Evolutionary conservation across 1,140 invertebrate genomes (phyloP), one percentile per base, ranked within the genome.

Genomic region (Drosophila prosaltans): DNA sequence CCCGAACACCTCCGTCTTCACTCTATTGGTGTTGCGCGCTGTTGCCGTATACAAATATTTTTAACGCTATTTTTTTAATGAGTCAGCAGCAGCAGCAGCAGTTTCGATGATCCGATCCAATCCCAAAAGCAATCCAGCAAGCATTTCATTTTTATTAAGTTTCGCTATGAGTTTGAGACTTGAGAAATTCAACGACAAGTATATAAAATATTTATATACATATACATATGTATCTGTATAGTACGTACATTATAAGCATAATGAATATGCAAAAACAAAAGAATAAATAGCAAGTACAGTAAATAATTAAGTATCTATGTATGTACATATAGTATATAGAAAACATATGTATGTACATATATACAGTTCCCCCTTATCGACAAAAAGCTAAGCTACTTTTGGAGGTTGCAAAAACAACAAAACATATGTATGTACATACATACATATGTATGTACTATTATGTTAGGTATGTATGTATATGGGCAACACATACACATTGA

Each of bases 41-140:
- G 16, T 16, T 16, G 16, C 16, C 16, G 16, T 16, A 16, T 16
- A 16, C 16, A 16, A 16, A 16, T 16, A 16, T 16, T 81, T 85
- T 73, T 43, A 77, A 68, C 67, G 65, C 55, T 85, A 40, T 81
- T 85, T 83, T 77, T 85, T 83, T 77, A 83, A 86, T 86, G 82
- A 86, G 76, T 86, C 82, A 86, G 82, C 82, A 81, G 62, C 2
- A 30, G 16, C 16, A 16, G 16, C 16, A 16, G 28, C 4, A 30
- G 2, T 30, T 4, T 6, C 32, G 6, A 36, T 36, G 32, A 24
- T 48, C 21, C 45, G 45, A 48, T 48, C 16, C 66, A 57, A 64
- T n/a, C 30, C 55, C 16, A 16, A 16, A 16, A 72, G 66, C 51
- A 67, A 16, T 16, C 16, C 16, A 73, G 66, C 59, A 65, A 73